Conservation (phyloP, 1,140 invertebrate genomes). For the Phthorimaea operculella region DNA sequence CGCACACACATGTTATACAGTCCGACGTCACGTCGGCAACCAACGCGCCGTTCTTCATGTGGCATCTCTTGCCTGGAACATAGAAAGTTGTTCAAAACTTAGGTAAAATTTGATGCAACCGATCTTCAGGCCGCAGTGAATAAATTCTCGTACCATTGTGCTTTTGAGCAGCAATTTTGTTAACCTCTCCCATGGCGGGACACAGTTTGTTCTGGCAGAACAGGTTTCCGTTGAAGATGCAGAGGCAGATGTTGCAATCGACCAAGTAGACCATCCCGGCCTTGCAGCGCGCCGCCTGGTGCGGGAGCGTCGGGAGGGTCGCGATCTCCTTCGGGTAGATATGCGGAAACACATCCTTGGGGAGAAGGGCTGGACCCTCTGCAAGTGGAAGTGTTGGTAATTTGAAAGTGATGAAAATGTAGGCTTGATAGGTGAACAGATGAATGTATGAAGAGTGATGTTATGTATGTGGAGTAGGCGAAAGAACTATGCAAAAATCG, state of each 20-base stretch:
- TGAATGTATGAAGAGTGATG: too few relatives aligned
- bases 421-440: too few relatives aligned
- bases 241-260: conserved; percentile 49
- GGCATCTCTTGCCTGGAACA: too few relatives aligned
- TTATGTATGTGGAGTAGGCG: too few relatives aligned
- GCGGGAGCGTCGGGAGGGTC: conserved; percentile 9
- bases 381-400: too few relatives aligned
- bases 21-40: neutral
- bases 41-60: conserved; percentile 15
- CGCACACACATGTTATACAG: conserved; percentile 33
- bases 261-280: conserved; percentile 35
- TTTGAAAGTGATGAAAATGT: too few relatives aligned
- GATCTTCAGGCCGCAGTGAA: too few relatives aligned
- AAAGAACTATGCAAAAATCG: too few relatives aligned
- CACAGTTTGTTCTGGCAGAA: conserved; percentile 27
- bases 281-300: conserved; percentile 19
- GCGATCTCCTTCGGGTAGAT: conserved; percentile 11
- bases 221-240: conserved; percentile 34
- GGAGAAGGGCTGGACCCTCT: conserved; percentile 1
- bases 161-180: conserved; percentile 18
- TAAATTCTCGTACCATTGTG: conserved; percentile 25
- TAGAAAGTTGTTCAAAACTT: too few relatives aligned
- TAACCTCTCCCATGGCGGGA: conserved; percentile 19
- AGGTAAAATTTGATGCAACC: too few relatives aligned
- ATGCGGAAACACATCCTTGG: conserved; percentile 12